These are phyloP conservation scores for Berghia stephanieae DNA, from an alignment of 1,140 invertebrate genomes.

Conservation along the genomic window DNA sequence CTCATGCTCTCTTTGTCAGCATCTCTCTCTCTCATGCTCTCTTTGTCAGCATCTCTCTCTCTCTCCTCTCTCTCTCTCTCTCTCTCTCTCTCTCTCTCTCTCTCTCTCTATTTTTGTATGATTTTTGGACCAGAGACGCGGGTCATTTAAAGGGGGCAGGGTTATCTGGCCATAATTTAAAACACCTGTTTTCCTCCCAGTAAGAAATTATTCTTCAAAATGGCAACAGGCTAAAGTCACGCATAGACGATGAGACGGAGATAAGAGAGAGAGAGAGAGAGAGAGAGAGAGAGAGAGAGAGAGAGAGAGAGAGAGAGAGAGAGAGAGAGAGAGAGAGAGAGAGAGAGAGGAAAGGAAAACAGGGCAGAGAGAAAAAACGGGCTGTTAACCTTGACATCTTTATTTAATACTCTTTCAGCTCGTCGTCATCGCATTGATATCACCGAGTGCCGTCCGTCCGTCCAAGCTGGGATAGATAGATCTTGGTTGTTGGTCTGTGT, in stretches of 20 bases:
- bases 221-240: background rate
- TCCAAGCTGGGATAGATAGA: no score
- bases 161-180: background rate
- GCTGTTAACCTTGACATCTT: no score
- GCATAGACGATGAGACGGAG: background rate
- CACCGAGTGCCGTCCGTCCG: no score
- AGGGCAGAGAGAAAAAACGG: no score
- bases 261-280: background rate
- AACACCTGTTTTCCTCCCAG: background rate
- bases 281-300: slow-evolving; percentile 21
- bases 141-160: no score
- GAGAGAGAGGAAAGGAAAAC: slow-evolving; percentile 13
- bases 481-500: no score
- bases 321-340: slow-evolving; percentile 25
- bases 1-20: background rate
- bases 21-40: background rate
- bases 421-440: no score
- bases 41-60: background rate
- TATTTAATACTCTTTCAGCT: no score
- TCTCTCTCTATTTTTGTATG: background rate
- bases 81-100: slow-evolving; percentile 16
- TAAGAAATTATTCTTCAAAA: background rate
- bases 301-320: slow-evolving; percentile 21
- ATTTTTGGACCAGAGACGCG: background rate
- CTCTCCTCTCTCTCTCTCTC: slow-evolving; percentile 10